Evolutionary conservation across 2,888 invertebrate genomes (phyloP).

Genomic region (Dasysyrphus tricinctus): DNA sequence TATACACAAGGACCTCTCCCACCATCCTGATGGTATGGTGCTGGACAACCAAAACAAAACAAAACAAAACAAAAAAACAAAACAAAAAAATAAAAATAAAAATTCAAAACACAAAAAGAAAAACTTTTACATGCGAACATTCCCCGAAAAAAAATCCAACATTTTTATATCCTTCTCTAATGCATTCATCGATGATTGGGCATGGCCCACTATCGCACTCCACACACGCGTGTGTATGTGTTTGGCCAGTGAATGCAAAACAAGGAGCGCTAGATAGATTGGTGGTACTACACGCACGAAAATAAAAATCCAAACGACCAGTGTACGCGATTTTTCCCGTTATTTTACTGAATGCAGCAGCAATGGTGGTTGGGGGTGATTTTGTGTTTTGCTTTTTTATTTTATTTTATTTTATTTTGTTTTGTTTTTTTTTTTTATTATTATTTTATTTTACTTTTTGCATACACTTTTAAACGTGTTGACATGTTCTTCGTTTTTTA

Average conservation of each 20-base stretch:
- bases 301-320: slow-evolving; percentile 73
- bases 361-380: slow-evolving; percentile 76
- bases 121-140: slow-evolving; percentile 63
- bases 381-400: slow-evolving; percentile 75
- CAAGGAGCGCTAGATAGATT: slow-evolving; percentile 75
- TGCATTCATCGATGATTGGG: slow-evolving; percentile 75
- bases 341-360: slow-evolving; percentile 6
- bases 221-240: slow-evolving; percentile 50
- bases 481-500: slow-evolving; percentile 74
- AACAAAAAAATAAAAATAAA: slow-evolving; percentile 57
- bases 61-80: slow-evolving; percentile 10
- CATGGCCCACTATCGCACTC: slow-evolving; percentile 72
- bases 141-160: slow-evolving; percentile 51
- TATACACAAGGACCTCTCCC: slow-evolving; percentile 65
- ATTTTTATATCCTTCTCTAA: slow-evolving; percentile 75
- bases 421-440: slow-evolving; percentile 60
- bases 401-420: slow-evolving; percentile 29
- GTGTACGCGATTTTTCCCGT: slow-evolving; percentile 62
- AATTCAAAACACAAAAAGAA: slow-evolving; percentile 68
- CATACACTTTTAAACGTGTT: slow-evolving; percentile 68
- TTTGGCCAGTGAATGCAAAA: slow-evolving; percentile 66
- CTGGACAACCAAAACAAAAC: slow-evolving; percentile 18
- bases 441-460: slow-evolving; percentile 72
- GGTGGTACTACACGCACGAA: slow-evolving; percentile 72
- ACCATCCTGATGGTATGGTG: slow-evolving; percentile 12